Percentiles rank a stretch among this genome's conserved stretches.
Evolutionary conservation across 2,888 invertebrate species (phyloP).

Genomic region (Diloba caeruleocephala): DNA sequence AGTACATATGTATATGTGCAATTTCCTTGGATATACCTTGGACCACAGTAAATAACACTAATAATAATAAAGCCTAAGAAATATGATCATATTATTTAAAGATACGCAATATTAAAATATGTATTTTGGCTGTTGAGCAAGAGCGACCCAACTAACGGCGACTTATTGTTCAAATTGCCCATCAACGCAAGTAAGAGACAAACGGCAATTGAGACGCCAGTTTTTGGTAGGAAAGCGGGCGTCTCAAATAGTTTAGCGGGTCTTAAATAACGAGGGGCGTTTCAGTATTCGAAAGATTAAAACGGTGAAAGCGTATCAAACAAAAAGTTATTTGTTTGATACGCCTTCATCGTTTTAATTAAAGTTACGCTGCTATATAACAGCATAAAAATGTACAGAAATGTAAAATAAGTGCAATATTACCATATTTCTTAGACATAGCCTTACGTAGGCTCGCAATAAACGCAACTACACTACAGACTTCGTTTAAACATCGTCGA

Average conservation of each 20-base stretch:
- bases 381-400: no score
- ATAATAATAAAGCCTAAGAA: conserved; percentile 26
- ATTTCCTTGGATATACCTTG: conserved; percentile 43
- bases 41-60: conserved; percentile 40
- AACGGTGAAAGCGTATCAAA: no score
- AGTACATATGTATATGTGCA: conserved; percentile 38
- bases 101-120: background rate
- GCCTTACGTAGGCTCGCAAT: conserved; percentile 4
- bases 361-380: no score
- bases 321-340: no score
- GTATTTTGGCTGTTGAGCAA: background rate
- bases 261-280: no score
- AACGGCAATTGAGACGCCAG: no score
- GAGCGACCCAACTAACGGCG: background rate
- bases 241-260: no score
- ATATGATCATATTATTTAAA: conserved; percentile 5
- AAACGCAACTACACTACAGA: conserved; percentile 41
- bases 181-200: no score
- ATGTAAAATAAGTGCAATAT: background rate
- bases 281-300: no score
- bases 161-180: no score
- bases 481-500: conserved; percentile 55
- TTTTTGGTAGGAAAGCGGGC: no score
- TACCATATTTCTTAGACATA: conserved; percentile 17
- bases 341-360: no score